Percentiles rank a stretch among this genome's conserved stretches.
Conservation (phyloP, 2,888 invertebrate species). For the Limnephilus rhombicus region DNA sequence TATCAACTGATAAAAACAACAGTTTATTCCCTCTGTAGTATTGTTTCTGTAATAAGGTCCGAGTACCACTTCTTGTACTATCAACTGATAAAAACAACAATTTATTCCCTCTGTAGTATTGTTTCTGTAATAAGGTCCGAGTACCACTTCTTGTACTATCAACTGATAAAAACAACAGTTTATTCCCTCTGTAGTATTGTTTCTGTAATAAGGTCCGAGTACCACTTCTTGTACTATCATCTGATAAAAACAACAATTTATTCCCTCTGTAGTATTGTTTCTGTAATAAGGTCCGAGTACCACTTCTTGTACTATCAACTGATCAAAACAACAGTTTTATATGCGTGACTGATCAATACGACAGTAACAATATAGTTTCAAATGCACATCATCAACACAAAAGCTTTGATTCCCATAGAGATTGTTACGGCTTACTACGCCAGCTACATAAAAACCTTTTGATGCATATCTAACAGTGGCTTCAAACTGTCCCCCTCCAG, state of each 20-base stretch:
- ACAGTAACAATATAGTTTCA: constrained; percentile 90
- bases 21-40: neutral
- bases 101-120: neutral
- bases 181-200: neutral
- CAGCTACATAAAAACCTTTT: constrained; percentile 78
- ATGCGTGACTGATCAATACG: constrained; percentile 40
- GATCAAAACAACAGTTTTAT: neutral
- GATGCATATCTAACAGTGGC: constrained; percentile 80
- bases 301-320: neutral
- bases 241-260: neutral
- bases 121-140: no score
- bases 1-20: neutral
- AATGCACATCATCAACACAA: constrained; percentile 85
- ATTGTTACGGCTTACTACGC: constrained; percentile 87
- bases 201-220: no score
- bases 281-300: no score
- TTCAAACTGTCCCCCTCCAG: constrained; percentile 87
- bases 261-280: neutral
- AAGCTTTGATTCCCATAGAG: constrained; percentile 88
- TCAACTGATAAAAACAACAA: neutral
- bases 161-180: neutral
- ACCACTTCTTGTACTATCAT: neutral
- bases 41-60: no score
- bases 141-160: neutral
- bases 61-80: neutral